A percentile compares a stretch with the other conserved stretches of the same genome.
These are phyloP conservation scores for Pseudorhiza aurosa DNA, from an alignment of 30 jellyfish, hydroid and myxozoan species.

Conservation along the genomic window DNA sequence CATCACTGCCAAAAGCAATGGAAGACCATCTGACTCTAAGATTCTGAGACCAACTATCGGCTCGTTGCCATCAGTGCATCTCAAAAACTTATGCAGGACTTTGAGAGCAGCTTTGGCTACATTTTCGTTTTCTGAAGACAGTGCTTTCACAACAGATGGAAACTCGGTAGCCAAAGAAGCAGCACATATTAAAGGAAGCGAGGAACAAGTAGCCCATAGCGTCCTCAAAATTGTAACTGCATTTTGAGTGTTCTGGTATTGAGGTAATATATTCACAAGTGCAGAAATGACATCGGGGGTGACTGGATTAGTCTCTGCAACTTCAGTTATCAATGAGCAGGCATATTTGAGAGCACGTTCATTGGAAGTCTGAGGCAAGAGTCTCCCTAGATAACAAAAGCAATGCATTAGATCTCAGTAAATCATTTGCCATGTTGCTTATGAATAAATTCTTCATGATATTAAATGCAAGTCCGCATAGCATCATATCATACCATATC, in stretches of 20 bases:
- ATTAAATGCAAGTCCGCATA: too few species aligned
- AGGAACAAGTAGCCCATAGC: conserved; percentile 31
- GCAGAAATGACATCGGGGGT: background rate
- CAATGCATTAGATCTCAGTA: too few species aligned
- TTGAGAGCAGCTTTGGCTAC: conserved; percentile 19
- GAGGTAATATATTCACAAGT: conserved; percentile 28
- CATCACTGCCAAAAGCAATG: conserved; percentile 11
- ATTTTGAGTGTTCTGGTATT: background rate
- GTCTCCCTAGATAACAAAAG: background rate
- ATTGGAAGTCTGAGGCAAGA: background rate
- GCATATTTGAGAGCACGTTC: background rate
- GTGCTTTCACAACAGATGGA: conserved; percentile 22
- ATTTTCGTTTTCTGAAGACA: conserved; percentile 15
- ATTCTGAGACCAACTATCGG: background rate
- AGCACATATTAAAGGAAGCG: background rate
- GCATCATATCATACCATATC: too few species aligned
- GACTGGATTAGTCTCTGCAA: background rate
- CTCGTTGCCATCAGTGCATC: background rate
- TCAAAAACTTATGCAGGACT: conserved; percentile 19
- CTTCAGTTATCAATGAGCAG: conserved; percentile 1
- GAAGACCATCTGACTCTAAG: conserved; percentile 22
- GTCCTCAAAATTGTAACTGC: conserved; percentile 28
- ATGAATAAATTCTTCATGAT: too few species aligned
- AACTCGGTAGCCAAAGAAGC: conserved; percentile 18
- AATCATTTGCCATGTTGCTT: too few species aligned